phyloP scores from a whole-genome alignment of 1,140 invertebrate species.

The Lasioglossum albipes region DNA sequence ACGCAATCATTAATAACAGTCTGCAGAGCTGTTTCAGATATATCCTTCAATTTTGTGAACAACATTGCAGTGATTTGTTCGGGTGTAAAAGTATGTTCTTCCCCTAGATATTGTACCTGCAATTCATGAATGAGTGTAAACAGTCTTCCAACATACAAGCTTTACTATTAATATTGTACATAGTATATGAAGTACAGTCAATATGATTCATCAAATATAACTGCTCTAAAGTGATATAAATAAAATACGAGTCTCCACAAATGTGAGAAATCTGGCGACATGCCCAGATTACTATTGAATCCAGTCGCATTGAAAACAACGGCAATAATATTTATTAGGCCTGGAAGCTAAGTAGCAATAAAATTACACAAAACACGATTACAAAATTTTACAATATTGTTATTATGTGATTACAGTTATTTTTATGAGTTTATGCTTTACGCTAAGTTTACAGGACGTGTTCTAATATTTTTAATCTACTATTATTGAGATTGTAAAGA shows the following conservation, averaged over 20 bases:
- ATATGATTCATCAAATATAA: conserved; percentile 44
- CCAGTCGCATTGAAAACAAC: conserved; percentile 29
- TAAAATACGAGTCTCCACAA: conserved; percentile 53
- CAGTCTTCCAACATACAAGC: neutral
- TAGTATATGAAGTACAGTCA: neutral
- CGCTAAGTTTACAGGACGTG: too few relatives aligned
- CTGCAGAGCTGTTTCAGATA: conserved; percentile 91
- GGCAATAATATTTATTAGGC: neutral
- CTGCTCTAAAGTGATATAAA: conserved; percentile 62
- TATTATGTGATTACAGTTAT: neutral
- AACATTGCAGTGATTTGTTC: conserved; percentile 98
- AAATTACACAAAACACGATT: conserved; percentile 28
- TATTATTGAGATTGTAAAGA: too few relatives aligned
- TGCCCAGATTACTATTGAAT: conserved; percentile 52
- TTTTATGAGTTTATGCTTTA: neutral
- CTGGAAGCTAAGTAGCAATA: conserved; percentile 15
- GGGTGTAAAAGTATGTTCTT: conserved; percentile 93
- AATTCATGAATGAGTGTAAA: conserved; percentile 21
- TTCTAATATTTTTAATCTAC: too few relatives aligned
- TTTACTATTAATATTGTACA: neutral
- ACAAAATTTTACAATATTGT: neutral
- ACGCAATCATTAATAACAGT: conserved; percentile 98
- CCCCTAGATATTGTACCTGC: conserved; percentile 92
- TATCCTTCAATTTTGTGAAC: conserved; percentile 97
- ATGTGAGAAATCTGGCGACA: conserved; percentile 48